phyloP scores from a whole-genome alignment of 2,113 vertebrate species.

The Crocuta crocuta region DNA sequence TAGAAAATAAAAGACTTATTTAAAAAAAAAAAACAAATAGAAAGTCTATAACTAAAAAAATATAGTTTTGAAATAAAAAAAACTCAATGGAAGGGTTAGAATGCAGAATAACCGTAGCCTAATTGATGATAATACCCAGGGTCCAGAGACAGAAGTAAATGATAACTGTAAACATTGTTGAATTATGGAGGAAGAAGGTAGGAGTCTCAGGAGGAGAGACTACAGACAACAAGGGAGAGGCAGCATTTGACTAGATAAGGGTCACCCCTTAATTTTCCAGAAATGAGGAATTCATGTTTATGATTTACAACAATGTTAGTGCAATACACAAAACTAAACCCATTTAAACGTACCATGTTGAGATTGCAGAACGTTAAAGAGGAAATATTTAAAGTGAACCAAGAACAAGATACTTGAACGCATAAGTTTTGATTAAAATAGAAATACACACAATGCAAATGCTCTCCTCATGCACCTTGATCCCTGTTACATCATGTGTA shows the following conservation, averaged over 20 bases:
- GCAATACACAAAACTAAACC: not conserved
- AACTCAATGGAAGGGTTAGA: not conserved
- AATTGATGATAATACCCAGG: not conserved
- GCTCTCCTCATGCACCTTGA: not conserved
- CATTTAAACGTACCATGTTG: not conserved
- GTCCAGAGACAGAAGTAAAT: not conserved
- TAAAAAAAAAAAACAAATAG: not conserved
- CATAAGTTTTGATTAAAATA: constrained; percentile 6
- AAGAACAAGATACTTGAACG: not conserved
- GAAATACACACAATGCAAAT: constrained; percentile 10
- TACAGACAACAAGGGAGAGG: not conserved
- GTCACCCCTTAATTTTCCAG: not conserved
- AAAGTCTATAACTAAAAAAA: constrained; percentile 5
- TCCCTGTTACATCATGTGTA: not conserved
- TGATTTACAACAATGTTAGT: not conserved
- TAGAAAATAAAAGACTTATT: not conserved
- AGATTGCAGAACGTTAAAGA: not conserved
- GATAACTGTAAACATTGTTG: not conserved
- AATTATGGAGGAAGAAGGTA: not conserved
- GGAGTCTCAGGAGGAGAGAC: not conserved
- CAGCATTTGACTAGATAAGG: not conserved
- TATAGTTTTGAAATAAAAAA: constrained; percentile 21
- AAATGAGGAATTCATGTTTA: constrained; percentile 5
- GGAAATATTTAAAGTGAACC: not conserved
- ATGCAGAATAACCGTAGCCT: not conserved